phyloP scores from a whole-genome alignment of 2,888 invertebrate genomes.

The Ochropleura plecta region DNA sequence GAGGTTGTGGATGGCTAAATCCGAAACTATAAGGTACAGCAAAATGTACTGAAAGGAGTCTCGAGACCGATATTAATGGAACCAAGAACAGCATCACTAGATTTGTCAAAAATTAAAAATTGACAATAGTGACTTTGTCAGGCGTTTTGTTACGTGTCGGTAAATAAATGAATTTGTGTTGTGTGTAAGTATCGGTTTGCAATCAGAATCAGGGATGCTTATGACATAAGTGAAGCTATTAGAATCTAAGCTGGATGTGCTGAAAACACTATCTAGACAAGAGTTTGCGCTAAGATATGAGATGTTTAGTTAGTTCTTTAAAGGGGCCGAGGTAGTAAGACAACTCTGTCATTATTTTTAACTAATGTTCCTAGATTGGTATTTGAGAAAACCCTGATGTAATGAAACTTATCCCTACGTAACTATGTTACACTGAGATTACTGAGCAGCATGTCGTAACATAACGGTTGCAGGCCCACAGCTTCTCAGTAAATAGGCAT shows the following conservation, averaged over 20 bases:
- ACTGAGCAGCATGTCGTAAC: neutral
- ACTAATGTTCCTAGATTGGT: neutral
- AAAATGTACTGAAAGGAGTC: too few species aligned
- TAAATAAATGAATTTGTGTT: neutral
- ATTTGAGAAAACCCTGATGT: neutral
- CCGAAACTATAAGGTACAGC: too few species aligned
- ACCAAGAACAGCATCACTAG: too few species aligned
- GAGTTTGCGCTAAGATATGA: neutral
- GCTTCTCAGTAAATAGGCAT: slow-evolving; percentile 29
- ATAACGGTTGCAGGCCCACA: neutral
- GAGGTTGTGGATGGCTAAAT: too few species aligned
- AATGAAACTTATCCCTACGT: neutral
- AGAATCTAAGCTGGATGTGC: neutral
- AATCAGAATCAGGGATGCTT: neutral
- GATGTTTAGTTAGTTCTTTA: neutral
- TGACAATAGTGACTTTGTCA: too few species aligned
- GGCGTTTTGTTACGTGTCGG: neutral
- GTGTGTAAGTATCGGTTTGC: neutral
- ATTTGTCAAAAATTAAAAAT: too few species aligned
- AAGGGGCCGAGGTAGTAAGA: neutral
- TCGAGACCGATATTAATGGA: too few species aligned
- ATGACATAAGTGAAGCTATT: neutral
- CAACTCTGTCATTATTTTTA: neutral
- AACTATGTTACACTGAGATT: neutral
- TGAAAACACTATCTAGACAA: too few species aligned